Conservation (phyloP, 30 jellyfish, hydroid and myxozoan genomes). For the Sanderia malayensis region DNA sequence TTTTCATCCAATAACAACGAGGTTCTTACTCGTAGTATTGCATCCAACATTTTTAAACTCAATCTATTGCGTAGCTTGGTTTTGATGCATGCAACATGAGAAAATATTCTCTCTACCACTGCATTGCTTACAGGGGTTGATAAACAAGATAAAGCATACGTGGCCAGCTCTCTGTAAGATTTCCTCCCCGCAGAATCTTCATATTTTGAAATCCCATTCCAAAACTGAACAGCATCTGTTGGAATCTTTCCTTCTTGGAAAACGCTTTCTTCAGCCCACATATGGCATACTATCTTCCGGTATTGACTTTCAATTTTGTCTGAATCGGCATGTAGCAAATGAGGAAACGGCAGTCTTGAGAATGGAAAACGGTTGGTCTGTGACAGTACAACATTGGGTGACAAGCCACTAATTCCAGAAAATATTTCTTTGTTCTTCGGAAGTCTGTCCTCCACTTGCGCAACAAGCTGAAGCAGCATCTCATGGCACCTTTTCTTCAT, state of each 20-base stretch:
- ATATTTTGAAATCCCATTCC: conserved; percentile 23
- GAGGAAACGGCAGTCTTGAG: conserved; percentile 23
- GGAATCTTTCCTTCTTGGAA: conserved; percentile 37
- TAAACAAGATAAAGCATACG: conserved; percentile 23
- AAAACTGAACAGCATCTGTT: conserved; percentile 39
- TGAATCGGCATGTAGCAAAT: conserved; percentile 5
- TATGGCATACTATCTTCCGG: conserved; percentile 9
- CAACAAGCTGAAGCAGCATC: conserved; percentile 20
- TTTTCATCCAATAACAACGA: no score
- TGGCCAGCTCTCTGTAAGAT: conserved; percentile 35
- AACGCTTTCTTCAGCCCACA: conserved; percentile 21
- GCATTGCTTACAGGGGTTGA: conserved; percentile 44
- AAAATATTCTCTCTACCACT: conserved; percentile 42
- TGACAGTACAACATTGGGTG: conserved; percentile 2
- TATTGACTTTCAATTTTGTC: conserved; percentile 23
- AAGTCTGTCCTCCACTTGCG: conserved; percentile 23
- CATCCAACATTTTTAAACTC: no score
- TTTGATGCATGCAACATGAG: conserved; percentile 39
- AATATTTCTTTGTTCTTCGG: conserved; percentile 3
- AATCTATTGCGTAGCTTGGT: no score
- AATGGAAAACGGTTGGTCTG: conserved; percentile 1
- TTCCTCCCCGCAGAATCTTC: conserved; percentile 14
- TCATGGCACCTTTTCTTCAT: conserved; percentile 16
- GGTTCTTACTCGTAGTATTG: no score
- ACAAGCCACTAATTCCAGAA: conserved; percentile 21